Conservation (phyloP, 2,797 vertebrate species). For the Gymnoscopelus braueri region DNA sequence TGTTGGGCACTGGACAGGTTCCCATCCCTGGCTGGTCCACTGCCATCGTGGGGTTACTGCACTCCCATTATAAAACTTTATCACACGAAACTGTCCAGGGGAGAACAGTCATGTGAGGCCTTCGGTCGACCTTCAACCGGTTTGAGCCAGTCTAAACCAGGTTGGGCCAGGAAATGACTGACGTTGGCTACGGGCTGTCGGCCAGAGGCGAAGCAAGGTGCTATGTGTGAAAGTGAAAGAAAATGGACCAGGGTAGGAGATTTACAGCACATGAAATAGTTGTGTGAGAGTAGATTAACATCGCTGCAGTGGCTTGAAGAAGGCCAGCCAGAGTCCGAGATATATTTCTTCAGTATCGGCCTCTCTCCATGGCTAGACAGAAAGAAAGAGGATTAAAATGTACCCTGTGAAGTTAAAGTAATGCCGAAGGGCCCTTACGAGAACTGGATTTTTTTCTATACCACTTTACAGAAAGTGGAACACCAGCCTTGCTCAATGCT, state of each 20-base stretch:
- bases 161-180: slow-evolving; percentile 23
- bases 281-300: slow-evolving; percentile 38
- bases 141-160: slow-evolving; percentile 63
- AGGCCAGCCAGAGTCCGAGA: no score
- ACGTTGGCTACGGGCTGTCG: slow-evolving; percentile 23
- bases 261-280: not conserved
- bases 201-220: slow-evolving; percentile 1
- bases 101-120: slow-evolving; percentile 47
- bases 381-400: no score
- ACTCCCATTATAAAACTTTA: slow-evolving; percentile 54
- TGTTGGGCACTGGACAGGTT: slow-evolving; percentile 20
- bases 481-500: no score
- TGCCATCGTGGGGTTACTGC: slow-evolving; percentile 35
- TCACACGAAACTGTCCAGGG: slow-evolving; percentile 47
- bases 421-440: no score
- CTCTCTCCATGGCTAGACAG: no score
- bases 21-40: slow-evolving; percentile 33
- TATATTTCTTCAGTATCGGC: no score
- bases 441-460: no score
- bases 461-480: no score
- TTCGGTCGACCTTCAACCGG: slow-evolving; percentile 41
- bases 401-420: no score
- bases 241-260: slow-evolving; percentile 2
- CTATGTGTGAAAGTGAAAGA: slow-evolving; percentile 7
- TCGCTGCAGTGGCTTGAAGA: slow-evolving; percentile 17